Evolutionary conservation across 2,113 vertebrate species (phyloP).

Genomic region (Notothenia coriiceps): DNA sequence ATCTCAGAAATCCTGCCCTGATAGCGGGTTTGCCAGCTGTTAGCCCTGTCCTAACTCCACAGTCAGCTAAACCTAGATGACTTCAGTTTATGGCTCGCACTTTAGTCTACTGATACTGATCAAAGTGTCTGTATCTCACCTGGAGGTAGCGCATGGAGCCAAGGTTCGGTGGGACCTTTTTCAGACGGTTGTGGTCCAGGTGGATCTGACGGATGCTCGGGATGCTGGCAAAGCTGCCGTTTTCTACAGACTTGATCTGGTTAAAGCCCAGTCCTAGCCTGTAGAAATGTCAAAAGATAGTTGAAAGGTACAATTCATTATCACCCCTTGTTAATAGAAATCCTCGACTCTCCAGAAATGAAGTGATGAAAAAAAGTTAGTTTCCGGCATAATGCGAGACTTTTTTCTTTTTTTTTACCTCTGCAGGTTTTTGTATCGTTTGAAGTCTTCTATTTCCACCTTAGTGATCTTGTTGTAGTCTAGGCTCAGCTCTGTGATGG

Average conservation of each 20-base stretch:
- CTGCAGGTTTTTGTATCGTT: conserved; percentile 92
- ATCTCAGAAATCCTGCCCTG: neutral
- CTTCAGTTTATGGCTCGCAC: neutral
- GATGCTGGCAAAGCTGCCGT: conserved; percentile 90
- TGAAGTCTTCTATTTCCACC: conserved; percentile 94
- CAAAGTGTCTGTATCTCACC: conserved; percentile 79
- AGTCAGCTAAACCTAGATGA: neutral
- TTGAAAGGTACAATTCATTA: neutral
- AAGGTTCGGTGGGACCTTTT: conserved; percentile 91
- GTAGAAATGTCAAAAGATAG: conserved; percentile 41
- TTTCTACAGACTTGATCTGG: conserved; percentile 94
- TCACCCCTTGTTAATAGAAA: neutral
- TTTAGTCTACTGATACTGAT: neutral
- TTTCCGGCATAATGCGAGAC: neutral
- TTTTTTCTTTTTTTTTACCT: conserved; percentile 81
- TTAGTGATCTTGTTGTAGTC: conserved; percentile 94
- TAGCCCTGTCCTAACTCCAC: neutral
- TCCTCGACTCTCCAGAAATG: neutral
- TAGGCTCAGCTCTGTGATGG: conserved; percentile 92
- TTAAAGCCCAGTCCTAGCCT: conserved; percentile 94
- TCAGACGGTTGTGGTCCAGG: conserved; percentile 94
- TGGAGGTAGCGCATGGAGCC: conserved; percentile 92
- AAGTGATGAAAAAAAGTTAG: neutral
- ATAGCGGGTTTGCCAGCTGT: neutral
- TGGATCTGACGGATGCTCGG: conserved; percentile 93